Evolutionary conservation across 2,113 vertebrate genomes (phyloP), one percentile per base, ranked within the genome.

Genomic region (Nymphicus hollandicus): DNA sequence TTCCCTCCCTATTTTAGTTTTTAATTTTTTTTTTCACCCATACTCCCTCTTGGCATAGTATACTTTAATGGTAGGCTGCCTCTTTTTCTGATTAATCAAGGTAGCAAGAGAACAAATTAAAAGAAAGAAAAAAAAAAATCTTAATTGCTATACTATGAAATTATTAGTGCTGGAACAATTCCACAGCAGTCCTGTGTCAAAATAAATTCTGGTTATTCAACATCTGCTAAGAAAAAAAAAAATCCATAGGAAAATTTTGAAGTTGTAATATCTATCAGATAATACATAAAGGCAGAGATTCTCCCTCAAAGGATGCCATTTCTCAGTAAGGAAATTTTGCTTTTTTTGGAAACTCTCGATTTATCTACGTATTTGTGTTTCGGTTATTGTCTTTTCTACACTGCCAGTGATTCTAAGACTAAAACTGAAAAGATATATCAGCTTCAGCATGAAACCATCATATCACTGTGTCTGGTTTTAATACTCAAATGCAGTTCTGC

Each of bases 21-120:
- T 43, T 44, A 56, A 61, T 53, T 58, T 43, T 72, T 74, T 74
- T 76, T 43, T 55, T 8, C 5, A 58, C 9, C 15, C 13, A 0
- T 88, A 81, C 69, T 94, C 95, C 86, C 88, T 94, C 95, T 93
- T 96, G 95, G 73, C 77, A 89, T 8, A 86, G 68, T 88, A 61
- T 6, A 83, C 31, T 91, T 91, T 74, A 94, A 84, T 65, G 69
- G 76, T 65, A 97, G 88, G 77, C 90, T 96, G 88, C 58, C 6
- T 63, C 86, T 84, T 74, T 53, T 55, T 88, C 93, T 95, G 88
- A 96, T 96, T 96, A 96, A 92, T 92, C 72, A 27, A 7, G 37
- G 80, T 86, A 23, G 77, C 69, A 91, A 88, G 88, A 95, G 93
- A 95, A 95, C 60, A 90, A 78, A 84, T 84, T 69, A 58, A 55